phyloP scores from a whole-genome alignment of 2,797 vertebrate genomes.

The Euthynnus affinis region DNA sequence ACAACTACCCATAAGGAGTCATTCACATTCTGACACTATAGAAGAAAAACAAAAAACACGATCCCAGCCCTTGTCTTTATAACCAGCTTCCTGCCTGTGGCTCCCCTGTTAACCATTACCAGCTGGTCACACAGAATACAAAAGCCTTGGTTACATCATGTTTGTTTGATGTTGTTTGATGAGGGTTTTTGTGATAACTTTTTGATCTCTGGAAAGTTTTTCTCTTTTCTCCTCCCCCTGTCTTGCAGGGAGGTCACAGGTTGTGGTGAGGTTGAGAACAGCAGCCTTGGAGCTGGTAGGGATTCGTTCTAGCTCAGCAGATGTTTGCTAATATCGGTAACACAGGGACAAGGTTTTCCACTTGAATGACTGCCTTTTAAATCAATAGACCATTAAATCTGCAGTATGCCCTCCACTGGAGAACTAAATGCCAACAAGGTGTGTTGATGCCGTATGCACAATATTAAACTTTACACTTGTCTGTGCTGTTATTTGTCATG shows the following conservation, averaged over 20 bases:
- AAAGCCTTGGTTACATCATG: neutral
- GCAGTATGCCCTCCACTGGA: slow-evolving; percentile 12
- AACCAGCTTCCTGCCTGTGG: neutral
- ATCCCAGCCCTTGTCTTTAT: too few relatives aligned
- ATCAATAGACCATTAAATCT: slow-evolving; percentile 19
- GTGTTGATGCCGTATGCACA: neutral
- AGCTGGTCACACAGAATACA: slow-evolving; percentile 26
- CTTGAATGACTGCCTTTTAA: slow-evolving; percentile 30
- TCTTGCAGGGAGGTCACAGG: slow-evolving; percentile 9
- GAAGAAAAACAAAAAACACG: too few relatives aligned
- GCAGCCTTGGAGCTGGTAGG: neutral
- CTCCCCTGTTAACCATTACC: slow-evolving; percentile 26
- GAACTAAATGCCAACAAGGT: neutral
- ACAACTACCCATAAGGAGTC: too few relatives aligned
- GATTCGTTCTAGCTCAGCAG: slow-evolving; percentile 8
- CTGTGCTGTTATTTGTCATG: slow-evolving; percentile 3
- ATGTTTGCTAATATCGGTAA: slow-evolving; percentile 20
- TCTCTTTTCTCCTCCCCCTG: neutral
- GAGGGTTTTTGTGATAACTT: neutral
- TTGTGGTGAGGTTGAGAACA: slow-evolving; percentile 16
- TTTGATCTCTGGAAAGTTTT: slow-evolving; percentile 3
- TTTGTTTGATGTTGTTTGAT: too few relatives aligned
- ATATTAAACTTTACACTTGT: neutral
- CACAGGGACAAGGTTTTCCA: slow-evolving; percentile 7
- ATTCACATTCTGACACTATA: too few relatives aligned